These are phyloP conservation scores for Rhagonycha lutea DNA, from an alignment of 2,888 invertebrate genomes.

Conservation along the genomic window DNA sequence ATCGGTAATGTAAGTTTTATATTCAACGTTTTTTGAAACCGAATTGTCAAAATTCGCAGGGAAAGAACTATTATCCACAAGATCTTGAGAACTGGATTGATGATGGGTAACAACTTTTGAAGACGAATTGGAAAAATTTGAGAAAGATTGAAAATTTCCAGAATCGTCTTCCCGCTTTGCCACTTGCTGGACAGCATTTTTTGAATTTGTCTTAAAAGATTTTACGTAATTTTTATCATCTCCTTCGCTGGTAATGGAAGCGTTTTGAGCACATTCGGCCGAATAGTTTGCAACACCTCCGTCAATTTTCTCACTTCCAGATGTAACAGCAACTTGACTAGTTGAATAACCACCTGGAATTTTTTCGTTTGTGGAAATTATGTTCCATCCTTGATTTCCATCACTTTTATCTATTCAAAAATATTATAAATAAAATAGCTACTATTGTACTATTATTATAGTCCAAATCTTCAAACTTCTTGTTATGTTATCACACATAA, in stretches of 20 bases:
- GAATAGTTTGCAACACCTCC: slow-evolving; percentile 69
- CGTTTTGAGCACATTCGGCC: slow-evolving; percentile 65
- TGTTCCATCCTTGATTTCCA: slow-evolving; percentile 64
- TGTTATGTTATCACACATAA: too few species aligned
- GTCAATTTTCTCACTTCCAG: slow-evolving; percentile 66
- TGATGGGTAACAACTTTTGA: slow-evolving; percentile 46
- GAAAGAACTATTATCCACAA: slow-evolving; percentile 24
- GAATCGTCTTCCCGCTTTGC: slow-evolving; percentile 59
- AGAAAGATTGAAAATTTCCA: slow-evolving; percentile 51
- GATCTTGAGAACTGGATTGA: slow-evolving; percentile 29
- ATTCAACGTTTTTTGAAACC: slow-evolving; percentile 8
- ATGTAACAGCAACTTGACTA: slow-evolving; percentile 65
- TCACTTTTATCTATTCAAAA: slow-evolving; percentile 7
- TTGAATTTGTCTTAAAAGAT: slow-evolving; percentile 56
- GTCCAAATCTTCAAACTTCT: too few species aligned
- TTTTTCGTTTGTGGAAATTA: slow-evolving; percentile 65
- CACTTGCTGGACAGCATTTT: slow-evolving; percentile 58
- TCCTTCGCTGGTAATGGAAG: slow-evolving; percentile 59
- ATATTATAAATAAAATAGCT: not conserved
- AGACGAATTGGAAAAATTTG: slow-evolving; percentile 46
- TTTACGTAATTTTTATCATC: slow-evolving; percentile 60
- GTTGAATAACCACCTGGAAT: slow-evolving; percentile 67
- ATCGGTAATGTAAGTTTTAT: slow-evolving; percentile 40
- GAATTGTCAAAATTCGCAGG: slow-evolving; percentile 6
- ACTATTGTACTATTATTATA: too few species aligned